Base-by-base conservation (phyloP, 1,140 invertebrate species). In the Hyles vespertilio region DNA sequence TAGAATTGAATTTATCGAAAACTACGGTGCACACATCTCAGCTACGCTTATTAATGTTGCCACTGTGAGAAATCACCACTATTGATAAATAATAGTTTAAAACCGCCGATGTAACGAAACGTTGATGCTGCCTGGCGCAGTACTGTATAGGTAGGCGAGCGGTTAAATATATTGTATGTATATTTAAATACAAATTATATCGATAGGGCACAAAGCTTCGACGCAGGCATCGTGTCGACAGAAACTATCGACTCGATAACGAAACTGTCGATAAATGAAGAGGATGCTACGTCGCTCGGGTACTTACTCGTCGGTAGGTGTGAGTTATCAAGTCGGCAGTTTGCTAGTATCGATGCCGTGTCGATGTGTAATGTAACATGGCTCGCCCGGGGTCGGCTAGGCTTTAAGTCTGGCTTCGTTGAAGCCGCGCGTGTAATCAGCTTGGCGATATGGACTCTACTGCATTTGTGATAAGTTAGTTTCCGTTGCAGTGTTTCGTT, bases 391-490 rank as follows among this genome's bases (percentile, higher is more conserved):
- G 59, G 63, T 58, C 64, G 55, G 74, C 69, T 79, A 77, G 72
- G 43, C 60, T 65, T 74, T 74, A 59, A 68, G 51, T 59, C 62
- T 58, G 56, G 47, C 36, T 40, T 40, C 36, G 36, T 40, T 40
- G 36, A 40, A 40, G 36, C 36, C 36, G 8, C 62, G 47, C 69
- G 67, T 69, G 73, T 70, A 65, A 73, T 70, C 65, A 6, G 67
- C 72, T 68, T 73, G 55, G 71, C 63, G 60, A 69, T 59, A 61
- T 58, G 36, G 47, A 54, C 50, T 63, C 63, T 74, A 67, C 79
- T 81, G 79, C 76, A 75, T 77, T 74, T 81, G 77, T 79, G 79
- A 81, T 81, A 81, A 74, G 71, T 78, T 70, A 55, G 32, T 52
- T 61, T 61, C 55, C 61, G 53, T 59, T 67, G 69, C 74, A 74